Evolutionary conservation across 2,113 vertebrate genomes (phyloP).

Genomic region (Cheilinus undulatus): DNA sequence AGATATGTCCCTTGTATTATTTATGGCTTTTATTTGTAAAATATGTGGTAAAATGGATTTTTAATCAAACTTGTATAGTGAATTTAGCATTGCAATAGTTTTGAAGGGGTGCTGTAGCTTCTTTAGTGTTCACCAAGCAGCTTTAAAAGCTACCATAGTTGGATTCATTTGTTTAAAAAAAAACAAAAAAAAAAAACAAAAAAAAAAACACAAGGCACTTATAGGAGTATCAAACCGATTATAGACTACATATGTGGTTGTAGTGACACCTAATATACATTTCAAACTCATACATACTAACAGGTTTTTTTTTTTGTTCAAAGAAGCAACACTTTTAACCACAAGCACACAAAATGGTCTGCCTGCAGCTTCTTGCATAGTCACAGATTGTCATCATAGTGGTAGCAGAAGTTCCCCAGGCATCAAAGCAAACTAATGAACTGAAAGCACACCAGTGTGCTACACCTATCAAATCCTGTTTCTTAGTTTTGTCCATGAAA

Average conservation of each 20-base stretch:
- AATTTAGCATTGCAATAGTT: not conserved
- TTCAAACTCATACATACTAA: not conserved
- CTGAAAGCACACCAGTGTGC: not conserved
- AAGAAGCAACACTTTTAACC: not conserved
- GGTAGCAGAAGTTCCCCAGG: not conserved
- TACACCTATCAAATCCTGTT: not conserved
- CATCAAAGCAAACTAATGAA: not conserved
- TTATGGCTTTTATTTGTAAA: not conserved
- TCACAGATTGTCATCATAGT: not conserved
- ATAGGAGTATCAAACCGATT: not conserved
- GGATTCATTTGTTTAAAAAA: not conserved
- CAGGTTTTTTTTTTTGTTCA: not conserved
- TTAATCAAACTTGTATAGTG: constrained; percentile 18
- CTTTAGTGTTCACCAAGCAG: too few relatives aligned
- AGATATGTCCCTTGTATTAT: not conserved
- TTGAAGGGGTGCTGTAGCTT: not conserved
- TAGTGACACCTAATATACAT: not conserved
- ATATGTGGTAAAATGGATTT: not conserved
- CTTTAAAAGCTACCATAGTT: not conserved
- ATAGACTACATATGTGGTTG: not conserved
- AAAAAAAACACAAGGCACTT: not conserved
- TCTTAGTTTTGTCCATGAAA: not conserved
- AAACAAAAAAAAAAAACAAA: too few relatives aligned
- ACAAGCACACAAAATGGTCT: not conserved
- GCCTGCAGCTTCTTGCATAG: not conserved